phyloP scores from a whole-genome alignment of 2,113 vertebrate genomes.

The Melanerpes formicivorus region DNA sequence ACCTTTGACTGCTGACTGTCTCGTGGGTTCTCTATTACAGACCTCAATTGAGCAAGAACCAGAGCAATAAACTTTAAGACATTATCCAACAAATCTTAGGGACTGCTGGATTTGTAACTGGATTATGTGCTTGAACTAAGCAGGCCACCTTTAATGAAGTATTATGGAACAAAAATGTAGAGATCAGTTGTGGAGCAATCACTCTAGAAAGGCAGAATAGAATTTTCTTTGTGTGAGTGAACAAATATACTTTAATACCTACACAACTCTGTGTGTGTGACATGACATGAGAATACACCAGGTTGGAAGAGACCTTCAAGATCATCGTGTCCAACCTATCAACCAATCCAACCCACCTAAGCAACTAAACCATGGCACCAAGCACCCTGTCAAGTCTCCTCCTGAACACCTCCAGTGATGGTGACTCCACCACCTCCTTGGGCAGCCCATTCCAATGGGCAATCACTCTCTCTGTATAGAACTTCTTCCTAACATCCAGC shows the following conservation, averaged over 20 bases:
- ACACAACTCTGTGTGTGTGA: neutral
- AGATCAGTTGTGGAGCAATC: neutral
- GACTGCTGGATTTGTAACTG: neutral
- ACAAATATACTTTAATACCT: neutral
- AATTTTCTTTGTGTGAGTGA: neutral
- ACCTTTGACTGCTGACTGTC: neutral
- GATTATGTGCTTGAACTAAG: neutral
- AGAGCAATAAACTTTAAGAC: neutral
- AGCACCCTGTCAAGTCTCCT: too few species aligned
- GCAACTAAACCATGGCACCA: too few species aligned
- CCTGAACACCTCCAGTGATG: too few species aligned
- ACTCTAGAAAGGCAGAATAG: neutral
- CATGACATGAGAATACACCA: too few species aligned
- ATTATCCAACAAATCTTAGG: neutral
- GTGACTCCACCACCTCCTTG: too few species aligned
- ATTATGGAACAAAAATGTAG: neutral
- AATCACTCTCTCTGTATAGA: too few species aligned
- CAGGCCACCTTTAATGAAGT: neutral
- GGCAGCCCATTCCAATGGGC: too few species aligned
- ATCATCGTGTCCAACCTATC: too few species aligned
- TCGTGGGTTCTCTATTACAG: neutral
- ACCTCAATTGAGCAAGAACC: neutral
- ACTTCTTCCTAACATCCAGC: too few species aligned
- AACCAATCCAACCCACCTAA: too few species aligned
- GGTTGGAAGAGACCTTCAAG: too few species aligned